phyloP scores from a whole-genome alignment of 2,888 invertebrate genomes.

The Folsomia manolachei region DNA sequence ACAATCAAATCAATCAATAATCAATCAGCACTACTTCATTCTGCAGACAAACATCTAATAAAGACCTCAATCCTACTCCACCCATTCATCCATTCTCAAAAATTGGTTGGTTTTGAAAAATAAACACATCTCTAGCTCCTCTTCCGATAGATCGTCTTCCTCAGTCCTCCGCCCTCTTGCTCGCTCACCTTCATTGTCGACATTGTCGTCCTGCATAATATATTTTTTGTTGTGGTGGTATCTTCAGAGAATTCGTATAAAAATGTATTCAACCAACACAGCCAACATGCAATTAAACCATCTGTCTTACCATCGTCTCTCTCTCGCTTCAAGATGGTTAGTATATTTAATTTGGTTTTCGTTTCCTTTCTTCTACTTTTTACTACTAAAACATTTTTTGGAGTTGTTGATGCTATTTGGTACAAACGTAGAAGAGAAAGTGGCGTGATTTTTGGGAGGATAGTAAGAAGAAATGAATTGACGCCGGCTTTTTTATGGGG shows the following conservation, averaged over 20 bases:
- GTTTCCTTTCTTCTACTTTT: not conserved
- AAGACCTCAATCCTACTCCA: too few species aligned
- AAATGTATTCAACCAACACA: not conserved
- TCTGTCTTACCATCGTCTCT: not conserved
- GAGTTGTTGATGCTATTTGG: not conserved
- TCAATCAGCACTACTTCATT: too few species aligned
- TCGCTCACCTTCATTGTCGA: not conserved
- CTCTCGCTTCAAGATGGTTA: slow-evolving; percentile 15
- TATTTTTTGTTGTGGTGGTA: not conserved
- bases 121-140: not conserved
- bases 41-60: too few species aligned
- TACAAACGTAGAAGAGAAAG: not conserved
- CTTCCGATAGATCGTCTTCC: not conserved
- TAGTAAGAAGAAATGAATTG: too few species aligned
- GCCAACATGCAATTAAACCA: slow-evolving; percentile 9
- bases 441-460: not conserved
- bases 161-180: not conserved
- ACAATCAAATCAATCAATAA: too few species aligned
- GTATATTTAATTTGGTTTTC: slow-evolving; percentile 14
- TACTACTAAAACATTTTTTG: not conserved
- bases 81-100: too few species aligned
- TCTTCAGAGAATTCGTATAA: too few species aligned
- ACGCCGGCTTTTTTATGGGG: too few species aligned
- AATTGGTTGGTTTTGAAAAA: too few species aligned
- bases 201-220: slow-evolving; percentile 2